Conservation (phyloP, 2,888 invertebrate species). For the Noctua comes region DNA sequence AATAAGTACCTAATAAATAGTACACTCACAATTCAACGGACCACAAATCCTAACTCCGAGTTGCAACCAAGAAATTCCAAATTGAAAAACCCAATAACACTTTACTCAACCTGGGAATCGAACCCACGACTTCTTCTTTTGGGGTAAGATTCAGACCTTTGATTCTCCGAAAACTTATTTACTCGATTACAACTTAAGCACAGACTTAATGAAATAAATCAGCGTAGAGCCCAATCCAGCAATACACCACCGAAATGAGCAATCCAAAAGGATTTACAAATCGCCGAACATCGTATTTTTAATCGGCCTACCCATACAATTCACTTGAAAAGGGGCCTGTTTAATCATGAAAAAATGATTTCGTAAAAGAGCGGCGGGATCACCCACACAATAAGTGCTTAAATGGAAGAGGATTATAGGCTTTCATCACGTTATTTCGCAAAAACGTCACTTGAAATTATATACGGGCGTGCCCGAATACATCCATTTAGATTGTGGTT, state of each 20-base stretch:
- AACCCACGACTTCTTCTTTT: background rate
- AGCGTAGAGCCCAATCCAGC: conserved; percentile 30
- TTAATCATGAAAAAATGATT: conserved; percentile 76
- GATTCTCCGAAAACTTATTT: background rate
- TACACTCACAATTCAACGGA: background rate
- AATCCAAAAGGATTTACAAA: conserved; percentile 62
- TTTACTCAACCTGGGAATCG: background rate
- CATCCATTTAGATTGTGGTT: conserved; percentile 78
- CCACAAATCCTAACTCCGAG: background rate
- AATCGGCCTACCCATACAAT: conserved; percentile 55
- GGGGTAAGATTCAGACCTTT: background rate
- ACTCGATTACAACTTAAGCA: background rate
- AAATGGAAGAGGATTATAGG: conserved; percentile 81
- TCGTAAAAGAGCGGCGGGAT: conserved; percentile 71
- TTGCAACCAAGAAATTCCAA: background rate
- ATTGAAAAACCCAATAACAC: background rate
- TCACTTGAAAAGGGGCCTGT: conserved; percentile 67
- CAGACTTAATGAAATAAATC: conserved; percentile 16
- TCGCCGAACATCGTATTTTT: conserved; percentile 55
- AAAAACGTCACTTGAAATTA: conserved; percentile 78
- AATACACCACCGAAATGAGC: conserved; percentile 43
- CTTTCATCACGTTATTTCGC: conserved; percentile 77
- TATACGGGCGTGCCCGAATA: conserved; percentile 70
- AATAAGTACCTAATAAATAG: background rate
- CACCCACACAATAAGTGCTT: conserved; percentile 79